Percentiles rank a stretch among this genome's conserved stretches.
These are phyloP conservation scores for Camelus bactrianus DNA, from an alignment of 2,113 vertebrate species.

Conservation along the genomic window DNA sequence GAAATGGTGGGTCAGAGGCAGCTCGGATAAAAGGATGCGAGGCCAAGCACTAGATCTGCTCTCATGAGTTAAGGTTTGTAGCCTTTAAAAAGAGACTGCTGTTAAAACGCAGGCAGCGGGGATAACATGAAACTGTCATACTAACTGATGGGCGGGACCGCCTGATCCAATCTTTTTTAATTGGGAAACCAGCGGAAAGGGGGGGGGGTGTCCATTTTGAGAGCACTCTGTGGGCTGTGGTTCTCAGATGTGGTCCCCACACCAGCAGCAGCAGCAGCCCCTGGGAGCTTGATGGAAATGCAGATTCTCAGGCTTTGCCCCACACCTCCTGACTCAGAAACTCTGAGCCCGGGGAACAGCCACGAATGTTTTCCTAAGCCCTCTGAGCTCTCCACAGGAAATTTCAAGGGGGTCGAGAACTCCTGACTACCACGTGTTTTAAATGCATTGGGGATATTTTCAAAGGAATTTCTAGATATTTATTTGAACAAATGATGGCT, in stretches of 20 bases:
- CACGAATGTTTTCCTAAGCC: neutral
- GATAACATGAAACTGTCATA: neutral
- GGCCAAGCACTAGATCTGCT: neutral
- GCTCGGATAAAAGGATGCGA: neutral
- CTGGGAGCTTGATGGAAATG: neutral
- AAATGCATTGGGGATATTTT: neutral
- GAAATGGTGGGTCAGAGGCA: neutral
- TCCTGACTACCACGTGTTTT: neutral
- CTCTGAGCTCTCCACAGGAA: neutral
- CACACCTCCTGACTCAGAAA: neutral
- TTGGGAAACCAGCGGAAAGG: neutral
- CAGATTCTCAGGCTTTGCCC: neutral
- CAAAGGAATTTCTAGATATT: neutral
- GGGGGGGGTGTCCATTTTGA: neutral
- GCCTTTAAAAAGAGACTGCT: neutral
- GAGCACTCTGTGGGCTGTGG: neutral
- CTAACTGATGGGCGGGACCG: neutral
- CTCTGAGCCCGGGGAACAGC: neutral
- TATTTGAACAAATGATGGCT: slow-evolving; percentile 18
- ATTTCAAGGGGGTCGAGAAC: neutral
- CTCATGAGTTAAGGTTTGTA: neutral
- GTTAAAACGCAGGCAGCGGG: neutral
- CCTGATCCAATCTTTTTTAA: neutral
- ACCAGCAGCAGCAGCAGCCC: neutral
- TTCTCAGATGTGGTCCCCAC: neutral